phyloP scores from a whole-genome alignment of 2,113 vertebrate genomes.

The Odobenus rosmarus region DNA sequence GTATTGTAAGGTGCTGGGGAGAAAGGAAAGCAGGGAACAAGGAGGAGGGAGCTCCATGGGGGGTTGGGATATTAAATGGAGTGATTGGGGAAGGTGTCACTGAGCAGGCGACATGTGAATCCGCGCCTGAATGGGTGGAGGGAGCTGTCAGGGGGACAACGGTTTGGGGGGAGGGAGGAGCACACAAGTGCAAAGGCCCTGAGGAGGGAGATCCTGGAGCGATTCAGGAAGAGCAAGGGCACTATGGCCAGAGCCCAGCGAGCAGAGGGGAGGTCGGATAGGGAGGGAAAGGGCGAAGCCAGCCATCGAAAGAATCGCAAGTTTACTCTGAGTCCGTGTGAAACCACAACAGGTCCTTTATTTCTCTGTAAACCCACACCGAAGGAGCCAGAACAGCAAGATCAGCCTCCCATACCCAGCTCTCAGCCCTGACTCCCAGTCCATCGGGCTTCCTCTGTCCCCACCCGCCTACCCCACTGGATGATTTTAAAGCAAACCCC shows the following conservation, averaged over 20 bases:
- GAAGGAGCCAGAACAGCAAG: neutral
- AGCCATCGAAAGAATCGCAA: neutral
- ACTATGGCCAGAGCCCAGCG: neutral
- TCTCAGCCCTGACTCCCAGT: neutral
- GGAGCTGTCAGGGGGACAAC: neutral
- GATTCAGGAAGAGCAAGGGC: neutral
- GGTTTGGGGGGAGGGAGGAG: neutral
- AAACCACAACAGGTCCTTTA: neutral
- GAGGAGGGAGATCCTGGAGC: neutral
- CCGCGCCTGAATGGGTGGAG: neutral
- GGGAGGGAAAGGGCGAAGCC: too few species aligned
- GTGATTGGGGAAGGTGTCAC: neutral
- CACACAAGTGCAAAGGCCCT: neutral
- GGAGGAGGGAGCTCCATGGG: neutral
- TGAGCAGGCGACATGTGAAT: neutral
- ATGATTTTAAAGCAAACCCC: neutral
- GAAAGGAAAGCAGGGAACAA: neutral
- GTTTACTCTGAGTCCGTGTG: neutral
- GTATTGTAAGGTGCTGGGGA: neutral
- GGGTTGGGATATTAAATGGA: neutral
- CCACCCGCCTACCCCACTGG: too few species aligned
- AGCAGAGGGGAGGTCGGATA: neutral
- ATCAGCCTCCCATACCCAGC: fast-evolving
- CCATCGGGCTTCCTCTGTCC: neutral
- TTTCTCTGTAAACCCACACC: neutral